These are phyloP conservation scores for Incurvaria masculella DNA, from an alignment of 2,888 invertebrate genomes.

Conservation along the genomic window DNA sequence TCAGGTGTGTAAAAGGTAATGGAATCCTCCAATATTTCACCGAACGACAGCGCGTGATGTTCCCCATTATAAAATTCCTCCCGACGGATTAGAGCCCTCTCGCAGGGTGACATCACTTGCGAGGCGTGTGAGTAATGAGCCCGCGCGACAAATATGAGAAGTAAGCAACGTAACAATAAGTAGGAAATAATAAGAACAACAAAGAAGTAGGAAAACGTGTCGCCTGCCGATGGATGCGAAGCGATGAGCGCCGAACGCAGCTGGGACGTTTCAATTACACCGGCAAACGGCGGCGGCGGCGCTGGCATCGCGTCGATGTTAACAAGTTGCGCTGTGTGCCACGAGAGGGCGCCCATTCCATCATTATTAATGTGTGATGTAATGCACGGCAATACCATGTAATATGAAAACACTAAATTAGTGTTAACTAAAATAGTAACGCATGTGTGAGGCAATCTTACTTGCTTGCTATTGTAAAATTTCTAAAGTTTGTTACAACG, in stretches of 20 bases:
- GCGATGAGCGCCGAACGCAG: background rate
- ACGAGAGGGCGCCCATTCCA: conserved; percentile 11
- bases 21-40: background rate
- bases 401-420: too few species aligned
- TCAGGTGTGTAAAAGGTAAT: background rate
- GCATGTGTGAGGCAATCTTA: conserved; percentile 15
- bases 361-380: conserved; percentile 18
- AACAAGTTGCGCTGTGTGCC: background rate
- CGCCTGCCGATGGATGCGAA: background rate
- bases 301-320: background rate
- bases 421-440: too few species aligned
- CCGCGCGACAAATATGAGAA: background rate
- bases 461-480: background rate
- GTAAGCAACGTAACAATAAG: background rate
- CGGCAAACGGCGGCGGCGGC: background rate
- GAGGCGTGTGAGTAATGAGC: background rate
- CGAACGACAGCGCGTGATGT: background rate
- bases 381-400: too few species aligned
- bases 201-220: background rate
- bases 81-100: background rate
- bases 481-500: too few species aligned
- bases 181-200: background rate
- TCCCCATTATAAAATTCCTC: background rate
- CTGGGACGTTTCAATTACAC: background rate
- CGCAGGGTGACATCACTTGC: background rate